Percentiles rank a stretch among this genome's conserved stretches.
These are phyloP conservation scores for Penaeus vannamei DNA, from an alignment of 1,140 invertebrate genomes.

Conservation along the genomic window DNA sequence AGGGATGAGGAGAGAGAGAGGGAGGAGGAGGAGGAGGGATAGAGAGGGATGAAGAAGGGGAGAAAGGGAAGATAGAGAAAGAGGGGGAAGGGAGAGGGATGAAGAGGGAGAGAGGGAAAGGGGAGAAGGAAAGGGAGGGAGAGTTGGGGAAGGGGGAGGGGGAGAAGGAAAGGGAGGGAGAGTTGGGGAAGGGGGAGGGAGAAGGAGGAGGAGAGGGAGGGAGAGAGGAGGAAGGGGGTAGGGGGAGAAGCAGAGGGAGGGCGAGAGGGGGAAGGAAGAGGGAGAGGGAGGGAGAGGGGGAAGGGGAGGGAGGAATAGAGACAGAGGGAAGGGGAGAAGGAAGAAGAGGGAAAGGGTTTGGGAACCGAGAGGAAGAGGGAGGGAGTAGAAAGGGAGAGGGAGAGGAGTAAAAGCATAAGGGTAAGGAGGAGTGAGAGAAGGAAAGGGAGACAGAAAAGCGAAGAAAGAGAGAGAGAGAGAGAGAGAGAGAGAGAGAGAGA, in stretches of 20 bases:
- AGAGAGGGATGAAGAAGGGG: no score
- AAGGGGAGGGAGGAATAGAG: neutral
- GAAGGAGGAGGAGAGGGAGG: no score
- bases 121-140: no score
- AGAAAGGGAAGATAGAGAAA: no score
- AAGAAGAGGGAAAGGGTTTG: neutral
- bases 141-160: no score
- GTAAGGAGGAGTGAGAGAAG: neutral
- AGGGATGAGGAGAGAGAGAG: no score
- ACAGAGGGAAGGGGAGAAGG: neutral
- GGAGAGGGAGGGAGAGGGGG: neutral
- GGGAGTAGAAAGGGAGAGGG: neutral
- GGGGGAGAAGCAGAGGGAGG: neutral
- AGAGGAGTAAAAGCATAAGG: neutral
- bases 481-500: neutral
- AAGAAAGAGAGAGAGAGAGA: neutral
- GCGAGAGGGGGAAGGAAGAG: neutral
- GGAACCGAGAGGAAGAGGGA: neutral
- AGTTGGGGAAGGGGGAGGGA: no score
- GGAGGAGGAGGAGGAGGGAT: no score
- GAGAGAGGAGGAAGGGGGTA: no score
- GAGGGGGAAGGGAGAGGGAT: no score
- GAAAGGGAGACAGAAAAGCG: neutral
- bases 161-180: no score
- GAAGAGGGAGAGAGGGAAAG: no score